Evolutionary conservation across 2,113 vertebrate species (phyloP).

Genomic region (Opisthocomus hoazin): DNA sequence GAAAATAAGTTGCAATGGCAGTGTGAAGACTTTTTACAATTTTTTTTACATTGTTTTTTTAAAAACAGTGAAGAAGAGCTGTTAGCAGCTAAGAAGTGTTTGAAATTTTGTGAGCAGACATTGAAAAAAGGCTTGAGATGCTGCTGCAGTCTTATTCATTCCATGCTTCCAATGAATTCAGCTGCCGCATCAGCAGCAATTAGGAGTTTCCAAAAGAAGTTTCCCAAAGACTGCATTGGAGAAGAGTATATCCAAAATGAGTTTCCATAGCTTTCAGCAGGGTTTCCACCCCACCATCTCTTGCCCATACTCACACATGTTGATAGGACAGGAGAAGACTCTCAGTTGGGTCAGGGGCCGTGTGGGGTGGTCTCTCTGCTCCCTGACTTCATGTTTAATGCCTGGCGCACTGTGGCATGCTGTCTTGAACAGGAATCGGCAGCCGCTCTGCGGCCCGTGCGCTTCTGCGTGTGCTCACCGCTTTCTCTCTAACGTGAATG

Average conservation of each 20-base stretch:
- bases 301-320: fast-evolving
- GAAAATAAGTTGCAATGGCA: background rate
- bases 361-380: background rate
- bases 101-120: background rate
- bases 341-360: background rate
- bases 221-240: background rate
- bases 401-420: background rate
- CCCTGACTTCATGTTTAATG: background rate
- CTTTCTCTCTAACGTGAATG: background rate
- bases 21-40: too few relatives aligned
- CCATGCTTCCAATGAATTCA: background rate
- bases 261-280: background rate
- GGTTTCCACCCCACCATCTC: background rate
- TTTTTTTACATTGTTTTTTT: too few relatives aligned
- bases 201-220: background rate
- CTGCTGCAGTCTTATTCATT: background rate
- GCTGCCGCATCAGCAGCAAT: background rate
- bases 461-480: background rate
- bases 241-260: background rate
- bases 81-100: too few relatives aligned
- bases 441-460: background rate
- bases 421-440: background rate
- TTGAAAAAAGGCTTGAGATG: background rate
- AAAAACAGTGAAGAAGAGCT: too few relatives aligned
- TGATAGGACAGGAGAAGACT: background rate